These are phyloP conservation scores for Dasypolia templi DNA, from an alignment of 2,888 invertebrate species.

Conservation along the genomic window DNA sequence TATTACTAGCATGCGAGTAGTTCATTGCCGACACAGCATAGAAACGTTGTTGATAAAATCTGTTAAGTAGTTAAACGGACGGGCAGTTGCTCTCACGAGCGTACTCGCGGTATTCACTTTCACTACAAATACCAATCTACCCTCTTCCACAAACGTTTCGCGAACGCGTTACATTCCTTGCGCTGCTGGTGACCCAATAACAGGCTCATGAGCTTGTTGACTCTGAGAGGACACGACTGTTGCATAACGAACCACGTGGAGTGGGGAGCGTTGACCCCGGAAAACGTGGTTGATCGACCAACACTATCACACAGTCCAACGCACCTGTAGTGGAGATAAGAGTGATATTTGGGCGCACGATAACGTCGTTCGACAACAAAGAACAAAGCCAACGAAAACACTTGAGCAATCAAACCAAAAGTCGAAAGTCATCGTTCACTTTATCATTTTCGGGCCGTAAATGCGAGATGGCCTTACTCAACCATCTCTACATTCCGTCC, in stretches of 20 bases:
- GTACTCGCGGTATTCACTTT: conserved; percentile 76
- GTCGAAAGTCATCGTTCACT: conserved; percentile 55
- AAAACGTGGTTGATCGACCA: conserved; percentile 80
- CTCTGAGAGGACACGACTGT: conserved; percentile 71
- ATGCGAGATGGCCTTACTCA: conserved; percentile 79
- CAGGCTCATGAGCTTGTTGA: conserved; percentile 70
- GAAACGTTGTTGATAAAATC: conserved; percentile 78
- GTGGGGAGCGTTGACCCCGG: conserved; percentile 82
- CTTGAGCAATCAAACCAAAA: conserved; percentile 68
- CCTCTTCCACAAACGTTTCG: conserved; percentile 60
- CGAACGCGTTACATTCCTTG: conserved; percentile 54
- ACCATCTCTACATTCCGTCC: conserved; percentile 79
- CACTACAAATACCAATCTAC: conserved; percentile 73
- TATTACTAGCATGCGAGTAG: conserved; percentile 76
- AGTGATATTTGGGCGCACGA: conserved; percentile 74
- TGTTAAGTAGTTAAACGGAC: conserved; percentile 67
- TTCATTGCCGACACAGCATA: conserved; percentile 76
- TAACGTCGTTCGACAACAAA: conserved; percentile 74
- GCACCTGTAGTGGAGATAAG: conserved; percentile 81
- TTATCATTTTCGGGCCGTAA: conserved; percentile 66
- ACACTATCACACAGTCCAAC: conserved; percentile 73
- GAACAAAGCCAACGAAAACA: conserved; percentile 68
- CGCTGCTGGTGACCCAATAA: conserved; percentile 69
- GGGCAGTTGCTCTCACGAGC: conserved; percentile 71
- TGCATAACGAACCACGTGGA: conserved; percentile 85